A percentile compares a stretch with the other conserved stretches of the same genome.
phyloP scores from a whole-genome alignment of 2,797 vertebrate species.

The Protosalanx chinensis region DNA sequence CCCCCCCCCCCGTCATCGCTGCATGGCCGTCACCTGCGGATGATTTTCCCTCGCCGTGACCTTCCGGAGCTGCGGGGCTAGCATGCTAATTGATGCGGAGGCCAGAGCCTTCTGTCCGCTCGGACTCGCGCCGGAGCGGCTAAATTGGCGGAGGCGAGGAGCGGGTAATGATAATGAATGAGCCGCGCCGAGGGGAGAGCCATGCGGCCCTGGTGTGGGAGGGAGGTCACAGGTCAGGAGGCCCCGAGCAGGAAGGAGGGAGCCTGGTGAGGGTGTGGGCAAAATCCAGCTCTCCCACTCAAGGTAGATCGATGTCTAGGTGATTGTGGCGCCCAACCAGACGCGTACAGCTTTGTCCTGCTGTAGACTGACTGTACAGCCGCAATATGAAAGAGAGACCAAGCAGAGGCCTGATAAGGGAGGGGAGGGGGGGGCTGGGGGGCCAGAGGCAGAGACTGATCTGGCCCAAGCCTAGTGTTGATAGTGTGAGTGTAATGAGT shows the following conservation, averaged over 20 bases:
- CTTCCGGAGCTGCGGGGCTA: background rate
- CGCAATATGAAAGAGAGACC: conserved; percentile 1
- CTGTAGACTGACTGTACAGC: background rate
- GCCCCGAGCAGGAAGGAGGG: background rate
- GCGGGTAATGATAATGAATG: conserved; percentile 13
- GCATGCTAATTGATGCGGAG: background rate
- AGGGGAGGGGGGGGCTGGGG: too few relatives aligned
- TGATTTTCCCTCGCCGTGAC: background rate
- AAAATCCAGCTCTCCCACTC: conserved; percentile 9
- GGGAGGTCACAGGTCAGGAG: conserved; percentile 21
- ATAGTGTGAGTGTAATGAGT: too few relatives aligned
- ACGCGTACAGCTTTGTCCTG: background rate
- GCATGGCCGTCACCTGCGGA: too few relatives aligned
- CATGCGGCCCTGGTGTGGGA: background rate
- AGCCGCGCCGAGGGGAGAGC: background rate
- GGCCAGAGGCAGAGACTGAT: too few relatives aligned
- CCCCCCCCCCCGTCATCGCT: too few relatives aligned
- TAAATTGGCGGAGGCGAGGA: conserved; percentile 35
- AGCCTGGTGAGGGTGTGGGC: too few relatives aligned
- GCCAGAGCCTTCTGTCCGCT: background rate
- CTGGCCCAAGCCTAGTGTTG: too few relatives aligned
- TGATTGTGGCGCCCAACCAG: conserved; percentile 1
- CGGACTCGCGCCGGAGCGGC: background rate
- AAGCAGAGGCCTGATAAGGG: too few relatives aligned
- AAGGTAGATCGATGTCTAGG: conserved; percentile 26